Evolutionary conservation across 2,113 vertebrate genomes (phyloP).

Genomic region (Buteo buteo): DNA sequence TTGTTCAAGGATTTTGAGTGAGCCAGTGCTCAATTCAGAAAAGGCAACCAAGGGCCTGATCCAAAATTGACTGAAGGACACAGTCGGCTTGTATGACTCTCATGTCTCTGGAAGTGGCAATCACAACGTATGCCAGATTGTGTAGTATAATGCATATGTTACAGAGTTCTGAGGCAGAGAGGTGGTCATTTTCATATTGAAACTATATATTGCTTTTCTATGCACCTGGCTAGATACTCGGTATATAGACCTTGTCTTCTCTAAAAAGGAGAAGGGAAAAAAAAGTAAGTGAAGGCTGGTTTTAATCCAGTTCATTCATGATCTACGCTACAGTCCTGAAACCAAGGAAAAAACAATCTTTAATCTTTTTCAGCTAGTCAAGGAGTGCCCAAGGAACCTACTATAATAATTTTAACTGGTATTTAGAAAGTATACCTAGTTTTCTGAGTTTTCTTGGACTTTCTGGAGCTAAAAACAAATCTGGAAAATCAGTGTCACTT

Average conservation of each 20-base stretch:
- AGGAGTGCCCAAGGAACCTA: accelerated
- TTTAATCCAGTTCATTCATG: not conserved
- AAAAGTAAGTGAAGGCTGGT: not conserved
- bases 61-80: not conserved
- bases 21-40: not conserved
- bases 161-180: not conserved
- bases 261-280: not conserved
- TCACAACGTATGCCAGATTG: not conserved
- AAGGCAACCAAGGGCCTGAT: not conserved
- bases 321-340: not conserved
- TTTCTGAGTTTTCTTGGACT: not conserved
- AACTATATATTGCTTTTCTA: not conserved
- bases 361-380: not conserved
- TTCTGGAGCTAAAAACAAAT: not conserved
- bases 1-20: conserved; percentile 5
- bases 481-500: not conserved
- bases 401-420: not conserved
- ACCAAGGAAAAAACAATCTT: not conserved
- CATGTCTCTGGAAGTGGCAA: not conserved
- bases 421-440: not conserved
- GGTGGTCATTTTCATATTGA: conserved; percentile 31
- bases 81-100: accelerated
- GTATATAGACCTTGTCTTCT: not conserved
- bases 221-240: not conserved
- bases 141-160: not conserved